Base-by-base conservation (phyloP, 2,888 invertebrate genomes). In the Acanthopleura granulata region DNA sequence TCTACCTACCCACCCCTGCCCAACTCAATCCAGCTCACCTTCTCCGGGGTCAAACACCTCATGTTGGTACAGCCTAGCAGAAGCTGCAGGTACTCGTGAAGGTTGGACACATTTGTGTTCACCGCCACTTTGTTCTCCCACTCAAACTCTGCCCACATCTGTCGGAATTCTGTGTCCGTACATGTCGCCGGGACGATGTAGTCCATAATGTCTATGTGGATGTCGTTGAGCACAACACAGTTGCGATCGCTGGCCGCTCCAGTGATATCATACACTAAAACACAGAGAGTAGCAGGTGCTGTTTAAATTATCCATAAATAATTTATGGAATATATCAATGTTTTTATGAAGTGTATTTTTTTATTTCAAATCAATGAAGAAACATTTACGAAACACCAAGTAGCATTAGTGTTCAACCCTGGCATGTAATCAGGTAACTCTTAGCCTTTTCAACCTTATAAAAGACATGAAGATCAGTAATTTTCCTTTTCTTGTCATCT, bases 141-240 rank as follows among this genome's bases (percentile, higher is more conserved):
- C 92, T 99, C 99, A 92, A 99, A 99, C 92, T 99, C 99, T 1
- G 98, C 97, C 99, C 99, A 99, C 99, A 99, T 99, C 91, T 96
- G 95, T 11, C 99, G 92, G 93, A 99, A 99, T 92, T 99, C 99
- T 0, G 95, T 94, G 91, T 99, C 99, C 74, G 95, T 96, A 91
- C 99, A 99, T 62, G 93, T 91, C 22, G 97, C 97, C 27, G 98
- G 98, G 77, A 88, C 91, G 81, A 87, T 92, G 90, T 87, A 98
- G 92, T 99, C 99, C 96, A 99, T 98, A 84, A 99, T 98, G 91
- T 99, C 99, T 89, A 99, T 98, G 91, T 99, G 98, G 88, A 99
- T 99, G 91, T 99, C 99, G 90, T 99, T 98, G 73, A 99, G 93
- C 18, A 99, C 99, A 51, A 99, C 98, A 79, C 98, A 98, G 91